Conservation (phyloP, 2,797 vertebrate species). For the Cuculus canorus region DNA sequence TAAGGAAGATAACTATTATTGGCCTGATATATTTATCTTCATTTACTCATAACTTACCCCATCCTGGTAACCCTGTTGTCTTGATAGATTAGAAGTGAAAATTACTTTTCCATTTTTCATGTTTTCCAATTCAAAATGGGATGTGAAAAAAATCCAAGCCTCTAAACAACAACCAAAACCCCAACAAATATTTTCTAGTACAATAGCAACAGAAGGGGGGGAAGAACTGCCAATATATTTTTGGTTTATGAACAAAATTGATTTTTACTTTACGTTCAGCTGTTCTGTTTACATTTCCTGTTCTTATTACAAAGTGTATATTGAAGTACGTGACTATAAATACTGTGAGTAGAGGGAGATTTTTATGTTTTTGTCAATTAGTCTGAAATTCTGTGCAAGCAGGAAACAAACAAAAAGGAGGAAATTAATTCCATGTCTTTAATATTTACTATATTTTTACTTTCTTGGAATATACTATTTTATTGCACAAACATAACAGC, state of each 20-base stretch:
- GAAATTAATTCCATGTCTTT: not conserved
- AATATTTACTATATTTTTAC: not conserved
- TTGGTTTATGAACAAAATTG: slow-evolving; percentile 65
- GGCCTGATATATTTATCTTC: not conserved
- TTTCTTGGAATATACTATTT: not conserved
- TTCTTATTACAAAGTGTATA: not conserved
- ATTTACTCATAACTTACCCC: not conserved
- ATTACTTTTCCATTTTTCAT: slow-evolving; percentile 3
- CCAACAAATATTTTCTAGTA: not conserved
- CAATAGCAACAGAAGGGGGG: not conserved
- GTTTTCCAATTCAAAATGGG: not conserved
- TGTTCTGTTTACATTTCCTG: too few species aligned
- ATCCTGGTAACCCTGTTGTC: not conserved
- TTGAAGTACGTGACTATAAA: slow-evolving; percentile 11
- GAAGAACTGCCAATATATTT: not conserved
- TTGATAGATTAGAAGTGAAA: not conserved
- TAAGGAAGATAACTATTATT: not conserved
- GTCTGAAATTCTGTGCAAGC: not conserved
- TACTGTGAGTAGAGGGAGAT: slow-evolving; percentile 32
- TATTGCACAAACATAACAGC: not conserved
- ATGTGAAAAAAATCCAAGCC: not conserved
- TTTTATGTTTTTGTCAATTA: slow-evolving; percentile 60
- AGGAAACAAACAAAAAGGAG: not conserved
- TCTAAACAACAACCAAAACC: not conserved
- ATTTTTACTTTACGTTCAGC: slow-evolving; percentile 62